These are phyloP conservation scores for Xenopus laevis DNA, from an alignment of 2,113 vertebrate species.

Conservation along the genomic window DNA sequence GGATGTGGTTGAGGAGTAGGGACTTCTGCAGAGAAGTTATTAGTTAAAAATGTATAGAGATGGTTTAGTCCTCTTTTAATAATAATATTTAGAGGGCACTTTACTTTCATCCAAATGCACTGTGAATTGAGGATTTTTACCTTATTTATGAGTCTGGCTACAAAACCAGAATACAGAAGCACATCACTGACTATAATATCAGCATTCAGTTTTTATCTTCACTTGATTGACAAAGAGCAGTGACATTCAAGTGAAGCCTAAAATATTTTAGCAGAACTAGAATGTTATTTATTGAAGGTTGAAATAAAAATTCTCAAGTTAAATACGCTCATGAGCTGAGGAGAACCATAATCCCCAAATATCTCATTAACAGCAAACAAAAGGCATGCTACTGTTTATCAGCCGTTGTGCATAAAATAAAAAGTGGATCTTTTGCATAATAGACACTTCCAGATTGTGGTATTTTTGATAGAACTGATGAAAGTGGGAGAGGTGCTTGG, in stretches of 20 bases:
- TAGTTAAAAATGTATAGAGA: too few species aligned
- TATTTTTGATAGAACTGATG: background rate
- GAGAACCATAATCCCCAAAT: slow-evolving; percentile 6
- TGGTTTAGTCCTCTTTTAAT: too few species aligned
- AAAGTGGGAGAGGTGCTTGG: background rate
- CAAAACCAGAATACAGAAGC: too few species aligned
- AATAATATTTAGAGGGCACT: too few species aligned
- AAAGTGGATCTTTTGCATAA: background rate
- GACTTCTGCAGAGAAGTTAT: too few species aligned
- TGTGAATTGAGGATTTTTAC: too few species aligned
- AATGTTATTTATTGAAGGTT: background rate
- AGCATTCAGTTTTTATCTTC: background rate
- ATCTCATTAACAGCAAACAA: slow-evolving; percentile 21
- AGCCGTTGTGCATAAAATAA: background rate
- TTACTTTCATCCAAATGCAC: too few species aligned
- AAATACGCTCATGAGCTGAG: background rate
- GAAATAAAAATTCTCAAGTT: slow-evolving; percentile 1
- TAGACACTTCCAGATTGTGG: background rate
- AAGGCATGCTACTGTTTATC: background rate
- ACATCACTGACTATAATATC: too few species aligned
- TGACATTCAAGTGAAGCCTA: background rate
- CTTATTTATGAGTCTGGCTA: too few species aligned
- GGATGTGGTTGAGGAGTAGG: too few species aligned
- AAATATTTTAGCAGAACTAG: background rate
- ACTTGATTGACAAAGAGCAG: background rate